A percentile compares a stretch with the other conserved stretches of the same genome.
Evolutionary conservation across 2,113 vertebrate species (phyloP).

Genomic region (Lamprotornis superbus): DNA sequence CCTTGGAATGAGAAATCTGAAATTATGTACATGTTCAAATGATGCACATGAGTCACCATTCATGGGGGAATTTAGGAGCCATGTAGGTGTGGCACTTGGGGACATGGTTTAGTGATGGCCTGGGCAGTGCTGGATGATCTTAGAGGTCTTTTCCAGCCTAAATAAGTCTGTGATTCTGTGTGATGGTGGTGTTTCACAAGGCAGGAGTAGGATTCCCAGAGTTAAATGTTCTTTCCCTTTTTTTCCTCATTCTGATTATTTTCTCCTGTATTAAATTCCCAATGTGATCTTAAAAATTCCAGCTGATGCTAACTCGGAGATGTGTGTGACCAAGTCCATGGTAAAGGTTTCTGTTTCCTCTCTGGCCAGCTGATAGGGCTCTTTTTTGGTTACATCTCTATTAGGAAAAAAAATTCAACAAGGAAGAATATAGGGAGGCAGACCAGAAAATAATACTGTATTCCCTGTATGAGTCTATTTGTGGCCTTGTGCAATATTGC

Average conservation of each 20-base stretch:
- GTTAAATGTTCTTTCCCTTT: fast-evolving
- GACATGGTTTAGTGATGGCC: neutral
- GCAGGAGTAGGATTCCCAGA: neutral
- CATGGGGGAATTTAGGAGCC: neutral
- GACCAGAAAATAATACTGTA: neutral
- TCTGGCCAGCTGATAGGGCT: neutral
- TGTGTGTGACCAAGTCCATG: neutral
- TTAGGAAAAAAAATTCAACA: neutral
- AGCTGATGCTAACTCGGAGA: neutral
- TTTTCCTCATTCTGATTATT: neutral
- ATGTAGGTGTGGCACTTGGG: fast-evolving
- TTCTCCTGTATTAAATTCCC: neutral
- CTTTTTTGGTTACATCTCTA: neutral
- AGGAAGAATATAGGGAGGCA: neutral
- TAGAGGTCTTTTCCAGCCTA: neutral
- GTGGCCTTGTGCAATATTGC: neutral
- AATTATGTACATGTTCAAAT: fast-evolving
- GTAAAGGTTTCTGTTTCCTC: neutral
- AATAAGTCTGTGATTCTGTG: fast-evolving
- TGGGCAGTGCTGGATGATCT: neutral
- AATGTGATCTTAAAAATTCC: neutral
- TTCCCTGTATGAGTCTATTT: neutral
- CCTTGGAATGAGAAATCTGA: neutral
- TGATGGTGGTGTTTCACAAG: neutral
- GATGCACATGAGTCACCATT: neutral